These are phyloP conservation scores for Drosophila leontia DNA, from an alignment of 1,140 invertebrate species.

Conservation along the genomic window DNA sequence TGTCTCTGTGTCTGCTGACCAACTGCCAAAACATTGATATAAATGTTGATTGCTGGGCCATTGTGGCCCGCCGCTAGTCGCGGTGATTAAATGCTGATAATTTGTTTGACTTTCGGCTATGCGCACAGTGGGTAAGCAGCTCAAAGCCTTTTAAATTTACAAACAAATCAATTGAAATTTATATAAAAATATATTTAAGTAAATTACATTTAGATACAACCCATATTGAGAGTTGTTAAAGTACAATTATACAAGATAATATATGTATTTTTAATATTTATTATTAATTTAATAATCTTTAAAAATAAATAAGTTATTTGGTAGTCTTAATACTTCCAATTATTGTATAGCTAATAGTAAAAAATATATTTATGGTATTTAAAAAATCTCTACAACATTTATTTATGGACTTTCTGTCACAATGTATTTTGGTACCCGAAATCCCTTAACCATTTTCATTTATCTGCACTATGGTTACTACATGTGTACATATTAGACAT, in stretches of 20 bases:
- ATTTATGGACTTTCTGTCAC: neutral
- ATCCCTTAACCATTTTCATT: neutral
- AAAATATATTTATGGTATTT: too few species aligned
- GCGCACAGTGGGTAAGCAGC: slow-evolving; percentile 22
- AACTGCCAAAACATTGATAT: slow-evolving; percentile 62
- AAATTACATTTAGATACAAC: neutral
- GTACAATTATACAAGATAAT: too few species aligned
- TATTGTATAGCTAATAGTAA: too few species aligned
- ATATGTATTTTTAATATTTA: too few species aligned
- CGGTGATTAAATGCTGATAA: slow-evolving; percentile 69
- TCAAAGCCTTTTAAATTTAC: neutral
- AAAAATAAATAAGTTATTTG: too few species aligned
- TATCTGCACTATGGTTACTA: neutral
- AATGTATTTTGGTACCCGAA: neutral
- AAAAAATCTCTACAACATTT: neutral
- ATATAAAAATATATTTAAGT: neutral
- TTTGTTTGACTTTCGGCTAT: slow-evolving; percentile 68
- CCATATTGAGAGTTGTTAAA: too few species aligned
- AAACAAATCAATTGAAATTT: neutral
- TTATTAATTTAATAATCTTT: too few species aligned
- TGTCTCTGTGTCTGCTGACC: slow-evolving; percentile 17
- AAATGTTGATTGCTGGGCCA: slow-evolving; percentile 48
- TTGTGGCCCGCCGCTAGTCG: slow-evolving; percentile 25
- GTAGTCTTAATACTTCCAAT: too few species aligned
- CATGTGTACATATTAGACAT: neutral